A percentile compares a stretch with the other conserved stretches of the same genome.
Evolutionary conservation across 2,113 vertebrate species (phyloP).

Genomic region (Genyomyrus donnyi): DNA sequence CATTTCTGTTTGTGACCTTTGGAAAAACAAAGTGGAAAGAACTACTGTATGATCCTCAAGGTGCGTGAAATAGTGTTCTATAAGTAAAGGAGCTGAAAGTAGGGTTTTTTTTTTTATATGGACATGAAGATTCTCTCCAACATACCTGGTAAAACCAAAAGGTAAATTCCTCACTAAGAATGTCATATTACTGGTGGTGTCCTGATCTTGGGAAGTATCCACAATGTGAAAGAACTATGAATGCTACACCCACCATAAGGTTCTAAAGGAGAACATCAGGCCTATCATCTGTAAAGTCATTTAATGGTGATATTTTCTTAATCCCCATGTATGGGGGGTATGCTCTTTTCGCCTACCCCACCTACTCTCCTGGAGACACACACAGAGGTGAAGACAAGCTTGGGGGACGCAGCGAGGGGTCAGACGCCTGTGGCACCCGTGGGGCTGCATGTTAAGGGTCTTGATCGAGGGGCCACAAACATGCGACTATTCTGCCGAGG

Average conservation of each 20-base stretch:
- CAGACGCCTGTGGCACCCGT: background rate
- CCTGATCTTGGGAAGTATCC: background rate
- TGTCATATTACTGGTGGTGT: background rate
- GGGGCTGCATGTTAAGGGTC: background rate
- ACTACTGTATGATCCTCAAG: background rate
- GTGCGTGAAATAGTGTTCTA: background rate
- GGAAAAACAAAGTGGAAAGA: background rate
- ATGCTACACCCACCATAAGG: background rate
- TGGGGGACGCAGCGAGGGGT: background rate
- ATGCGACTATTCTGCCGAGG: background rate
- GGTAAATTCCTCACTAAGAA: background rate
- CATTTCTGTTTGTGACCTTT: background rate
- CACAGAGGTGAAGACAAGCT: background rate
- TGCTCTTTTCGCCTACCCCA: background rate
- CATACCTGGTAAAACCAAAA: background rate
- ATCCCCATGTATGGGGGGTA: background rate
- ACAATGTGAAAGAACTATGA: background rate
- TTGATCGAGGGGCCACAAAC: background rate
- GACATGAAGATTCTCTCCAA: background rate
- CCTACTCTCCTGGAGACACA: background rate
- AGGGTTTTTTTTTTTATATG: background rate
- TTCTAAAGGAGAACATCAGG: background rate
- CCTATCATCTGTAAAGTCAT: background rate
- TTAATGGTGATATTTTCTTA: background rate
- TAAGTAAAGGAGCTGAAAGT: background rate